Evolutionary conservation across 53 echinoderm and acorn worm species (phyloP).

Genomic region (Echinarachnius parma): DNA sequence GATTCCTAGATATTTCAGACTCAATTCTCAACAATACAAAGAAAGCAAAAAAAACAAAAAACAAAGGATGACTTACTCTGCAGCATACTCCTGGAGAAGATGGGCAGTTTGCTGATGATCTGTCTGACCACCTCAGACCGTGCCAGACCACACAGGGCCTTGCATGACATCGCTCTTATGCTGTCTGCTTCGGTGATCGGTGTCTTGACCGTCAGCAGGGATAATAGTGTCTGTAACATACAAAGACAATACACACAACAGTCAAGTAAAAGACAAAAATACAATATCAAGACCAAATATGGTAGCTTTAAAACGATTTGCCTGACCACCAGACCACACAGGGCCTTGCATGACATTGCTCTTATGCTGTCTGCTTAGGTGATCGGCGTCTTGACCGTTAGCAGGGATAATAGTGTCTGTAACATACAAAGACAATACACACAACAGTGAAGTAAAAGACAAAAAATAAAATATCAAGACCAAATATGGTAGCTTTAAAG

Average conservation of each 20-base stretch:
- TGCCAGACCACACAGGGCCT: constrained; percentile 90
- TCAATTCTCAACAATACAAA: no score
- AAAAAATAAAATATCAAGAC: no score
- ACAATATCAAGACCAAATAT: no score
- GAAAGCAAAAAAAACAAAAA: not conserved
- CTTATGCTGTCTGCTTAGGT: constrained; percentile 91
- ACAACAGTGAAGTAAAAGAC: no score
- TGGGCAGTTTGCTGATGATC: constrained; percentile 90
- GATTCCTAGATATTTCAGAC: no score
- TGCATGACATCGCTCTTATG: constrained; percentile 84
- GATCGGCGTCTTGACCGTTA: constrained; percentile 87
- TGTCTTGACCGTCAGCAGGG: constrained; percentile 76
- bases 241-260: no score
- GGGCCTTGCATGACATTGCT: constrained; percentile 83
- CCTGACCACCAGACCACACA: constrained; percentile 82
- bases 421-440: constrained; percentile 6
- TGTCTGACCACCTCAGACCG: constrained; percentile 82
- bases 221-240: constrained; percentile 62
- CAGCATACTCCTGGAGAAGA: constrained; percentile 76
- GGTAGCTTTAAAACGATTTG: constrained; percentile 94
- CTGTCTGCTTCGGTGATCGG: constrained; percentile 93
- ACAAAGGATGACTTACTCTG: constrained; percentile 74
- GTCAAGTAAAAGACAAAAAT: no score
- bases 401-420: constrained; percentile 66
- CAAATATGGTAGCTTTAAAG: no score